Conservation (phyloP, 1,140 invertebrate species). For the Zophobas atratus region DNA sequence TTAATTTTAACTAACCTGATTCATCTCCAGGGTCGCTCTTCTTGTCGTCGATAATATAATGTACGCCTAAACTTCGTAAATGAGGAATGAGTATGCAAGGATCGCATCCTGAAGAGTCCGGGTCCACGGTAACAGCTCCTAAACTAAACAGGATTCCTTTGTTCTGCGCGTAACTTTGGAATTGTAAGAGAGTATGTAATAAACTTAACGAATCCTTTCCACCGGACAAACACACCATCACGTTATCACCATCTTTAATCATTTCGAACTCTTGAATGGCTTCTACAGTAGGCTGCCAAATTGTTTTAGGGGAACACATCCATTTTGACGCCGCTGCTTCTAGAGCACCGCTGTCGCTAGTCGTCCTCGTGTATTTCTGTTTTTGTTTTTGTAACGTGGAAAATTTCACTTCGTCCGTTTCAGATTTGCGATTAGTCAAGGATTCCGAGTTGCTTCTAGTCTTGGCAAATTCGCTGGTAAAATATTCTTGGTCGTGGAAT, state of each 20-base stretch:
- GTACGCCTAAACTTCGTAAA: slow-evolving; percentile 76
- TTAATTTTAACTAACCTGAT: slow-evolving; percentile 54
- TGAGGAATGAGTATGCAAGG: slow-evolving; percentile 79
- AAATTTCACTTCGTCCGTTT: slow-evolving; percentile 58
- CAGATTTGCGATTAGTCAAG: slow-evolving; percentile 51
- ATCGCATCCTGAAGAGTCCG: slow-evolving; percentile 76
- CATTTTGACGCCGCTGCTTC: slow-evolving; percentile 68
- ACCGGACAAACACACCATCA: slow-evolving; percentile 89
- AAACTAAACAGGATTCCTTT: slow-evolving; percentile 85
- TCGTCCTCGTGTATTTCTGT: slow-evolving; percentile 55
- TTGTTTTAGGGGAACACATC: slow-evolving; percentile 84
- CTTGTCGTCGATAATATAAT: slow-evolving; percentile 81
- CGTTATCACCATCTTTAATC: slow-evolving; percentile 86
- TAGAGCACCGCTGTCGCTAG: slow-evolving; percentile 39
- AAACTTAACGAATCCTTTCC: slow-evolving; percentile 87
- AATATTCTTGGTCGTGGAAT: slow-evolving; percentile 77
- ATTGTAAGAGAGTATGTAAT: slow-evolving; percentile 88
- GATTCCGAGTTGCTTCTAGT: slow-evolving; percentile 63
- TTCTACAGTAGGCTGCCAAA: slow-evolving; percentile 87
- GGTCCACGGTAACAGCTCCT: slow-evolving; percentile 83
- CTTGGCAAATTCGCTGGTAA: slow-evolving; percentile 54
- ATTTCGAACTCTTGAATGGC: slow-evolving; percentile 89
- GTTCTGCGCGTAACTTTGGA: slow-evolving; percentile 82
- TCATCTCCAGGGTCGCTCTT: slow-evolving; percentile 56
- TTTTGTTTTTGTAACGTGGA: slow-evolving; percentile 61